phyloP scores from a whole-genome alignment of 2,113 vertebrate genomes.

The Suricata suricatta region DNA sequence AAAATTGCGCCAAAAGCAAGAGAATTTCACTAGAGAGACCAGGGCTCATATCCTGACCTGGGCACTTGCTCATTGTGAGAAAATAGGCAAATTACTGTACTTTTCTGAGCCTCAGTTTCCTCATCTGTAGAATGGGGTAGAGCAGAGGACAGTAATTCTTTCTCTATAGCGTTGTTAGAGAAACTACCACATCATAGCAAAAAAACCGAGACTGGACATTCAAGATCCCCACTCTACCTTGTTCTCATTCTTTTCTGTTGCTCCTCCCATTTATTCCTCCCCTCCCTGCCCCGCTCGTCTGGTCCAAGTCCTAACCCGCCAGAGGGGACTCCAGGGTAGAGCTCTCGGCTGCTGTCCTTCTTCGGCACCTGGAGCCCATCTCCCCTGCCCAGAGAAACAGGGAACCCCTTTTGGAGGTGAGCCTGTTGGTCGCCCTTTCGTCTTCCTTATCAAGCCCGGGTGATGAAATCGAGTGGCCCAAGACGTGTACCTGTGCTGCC shows the following conservation, averaged over 20 bases:
- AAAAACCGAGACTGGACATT: background rate
- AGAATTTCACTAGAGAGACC: background rate
- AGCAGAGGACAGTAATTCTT: background rate
- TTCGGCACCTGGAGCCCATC: background rate
- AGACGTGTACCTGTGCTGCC: background rate
- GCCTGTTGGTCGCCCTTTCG: background rate
- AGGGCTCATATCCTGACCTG: background rate
- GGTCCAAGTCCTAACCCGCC: background rate
- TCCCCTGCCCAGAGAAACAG: background rate
- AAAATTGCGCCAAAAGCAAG: background rate
- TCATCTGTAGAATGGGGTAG: background rate
- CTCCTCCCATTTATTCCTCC: background rate
- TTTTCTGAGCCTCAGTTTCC: background rate
- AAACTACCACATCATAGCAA: background rate
- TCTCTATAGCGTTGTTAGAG: background rate
- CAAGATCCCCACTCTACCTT: background rate
- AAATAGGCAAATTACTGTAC: background rate
- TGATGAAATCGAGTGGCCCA: background rate
- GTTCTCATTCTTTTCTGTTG: background rate
- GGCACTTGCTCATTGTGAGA: background rate
- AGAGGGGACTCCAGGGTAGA: background rate
- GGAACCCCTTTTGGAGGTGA: constrained; percentile 39
- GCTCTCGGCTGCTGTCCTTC: background rate
- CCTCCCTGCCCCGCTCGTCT: background rate
- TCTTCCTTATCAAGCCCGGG: background rate